These are phyloP conservation scores for Thysanoteuthis rhombus DNA, from an alignment of 2,888 invertebrate species.

Conservation along the genomic window DNA sequence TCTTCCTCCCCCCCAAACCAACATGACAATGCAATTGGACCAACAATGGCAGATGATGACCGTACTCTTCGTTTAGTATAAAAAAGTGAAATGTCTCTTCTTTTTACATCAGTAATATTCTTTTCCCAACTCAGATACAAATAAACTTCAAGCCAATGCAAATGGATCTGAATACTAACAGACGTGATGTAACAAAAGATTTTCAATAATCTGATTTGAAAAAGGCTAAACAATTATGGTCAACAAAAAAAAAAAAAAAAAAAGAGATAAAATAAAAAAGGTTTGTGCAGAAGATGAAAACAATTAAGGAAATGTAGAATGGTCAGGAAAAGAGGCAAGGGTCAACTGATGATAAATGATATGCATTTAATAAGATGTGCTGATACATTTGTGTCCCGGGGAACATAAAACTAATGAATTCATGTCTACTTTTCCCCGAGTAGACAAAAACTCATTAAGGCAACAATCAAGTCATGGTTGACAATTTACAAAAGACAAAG, in stretches of 20 bases:
- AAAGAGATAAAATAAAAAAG: no score
- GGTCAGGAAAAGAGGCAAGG: neutral
- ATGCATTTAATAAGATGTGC: no score
- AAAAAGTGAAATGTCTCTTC: no score
- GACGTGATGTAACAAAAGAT: neutral
- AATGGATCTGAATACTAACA: no score
- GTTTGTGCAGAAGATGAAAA: neutral
- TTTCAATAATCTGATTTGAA: neutral
- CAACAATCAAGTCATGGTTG: conserved; percentile 12
- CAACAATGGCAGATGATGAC: no score
- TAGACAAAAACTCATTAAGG: neutral
- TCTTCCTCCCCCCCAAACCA: no score
- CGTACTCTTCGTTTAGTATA: no score
- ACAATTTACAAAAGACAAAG: neutral
- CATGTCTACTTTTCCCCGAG: neutral
- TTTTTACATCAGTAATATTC: no score
- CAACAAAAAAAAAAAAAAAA: neutral
- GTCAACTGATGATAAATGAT: neutral
- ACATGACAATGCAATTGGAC: no score
- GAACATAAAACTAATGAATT: neutral
- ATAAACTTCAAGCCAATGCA: no score
- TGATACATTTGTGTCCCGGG: neutral
- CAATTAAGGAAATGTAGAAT: neutral
- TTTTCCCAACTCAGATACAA: no score
- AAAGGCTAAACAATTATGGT: neutral